phyloP scores from a whole-genome alignment of 2,113 vertebrate genomes.

The Solea solea region DNA sequence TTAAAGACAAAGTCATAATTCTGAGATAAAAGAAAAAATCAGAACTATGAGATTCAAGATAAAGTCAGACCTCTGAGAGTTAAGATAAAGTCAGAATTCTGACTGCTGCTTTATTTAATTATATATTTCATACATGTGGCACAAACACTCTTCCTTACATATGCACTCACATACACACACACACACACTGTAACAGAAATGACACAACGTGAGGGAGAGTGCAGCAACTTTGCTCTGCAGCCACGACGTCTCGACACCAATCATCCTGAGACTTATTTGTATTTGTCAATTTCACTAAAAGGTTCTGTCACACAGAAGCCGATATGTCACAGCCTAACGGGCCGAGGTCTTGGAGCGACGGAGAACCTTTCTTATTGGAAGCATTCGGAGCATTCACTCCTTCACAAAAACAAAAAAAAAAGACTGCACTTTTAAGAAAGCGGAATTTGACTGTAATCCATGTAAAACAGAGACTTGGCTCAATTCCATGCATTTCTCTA shows the following conservation, averaged over 20 bases:
- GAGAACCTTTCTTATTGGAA: constrained; percentile 40
- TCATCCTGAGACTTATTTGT: constrained; percentile 64
- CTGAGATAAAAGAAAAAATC: no score
- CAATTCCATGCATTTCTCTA: no score
- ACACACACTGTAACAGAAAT: constrained; percentile 27
- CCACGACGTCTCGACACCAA: constrained; percentile 56
- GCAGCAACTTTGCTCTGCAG: constrained; percentile 37
- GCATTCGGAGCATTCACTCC: constrained; percentile 27
- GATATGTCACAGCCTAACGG: constrained; percentile 61
- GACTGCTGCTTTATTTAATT: no score
- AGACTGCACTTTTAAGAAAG: background rate
- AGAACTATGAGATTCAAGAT: no score
- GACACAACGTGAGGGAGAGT: constrained; percentile 42
- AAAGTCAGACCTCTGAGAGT: no score
- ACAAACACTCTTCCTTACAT: no score
- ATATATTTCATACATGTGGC: no score
- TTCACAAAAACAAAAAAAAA: constrained; percentile 9
- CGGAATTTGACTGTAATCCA: background rate
- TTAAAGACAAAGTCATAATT: no score
- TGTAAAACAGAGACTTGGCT: no score
- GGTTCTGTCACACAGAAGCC: constrained; percentile 62
- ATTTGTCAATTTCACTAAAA: constrained; percentile 76
- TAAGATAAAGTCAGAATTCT: no score
- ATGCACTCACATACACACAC: no score
- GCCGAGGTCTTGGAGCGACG: constrained; percentile 36